Evolutionary conservation across 2,113 vertebrate genomes (phyloP).

Genomic region (Scophthalmus maximus): DNA sequence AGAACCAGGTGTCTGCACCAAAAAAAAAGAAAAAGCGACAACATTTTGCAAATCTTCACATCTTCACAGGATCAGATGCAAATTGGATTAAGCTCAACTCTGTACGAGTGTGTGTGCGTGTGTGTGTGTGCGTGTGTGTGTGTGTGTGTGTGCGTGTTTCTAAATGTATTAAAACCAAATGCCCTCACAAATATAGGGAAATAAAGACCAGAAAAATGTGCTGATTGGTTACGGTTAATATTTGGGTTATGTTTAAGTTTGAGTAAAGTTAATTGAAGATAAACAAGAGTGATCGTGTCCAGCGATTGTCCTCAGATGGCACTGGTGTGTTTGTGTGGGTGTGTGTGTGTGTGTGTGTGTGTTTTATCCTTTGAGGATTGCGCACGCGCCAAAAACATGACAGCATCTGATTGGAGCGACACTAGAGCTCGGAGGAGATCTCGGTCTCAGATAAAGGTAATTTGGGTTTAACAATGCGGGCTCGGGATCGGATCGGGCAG

Average conservation of each 20-base stretch:
- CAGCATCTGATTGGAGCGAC: too few species aligned
- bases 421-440: background rate
- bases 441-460: background rate
- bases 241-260: background rate
- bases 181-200: background rate
- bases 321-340: too few species aligned
- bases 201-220: too few species aligned
- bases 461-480: too few species aligned
- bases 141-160: background rate
- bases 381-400: too few species aligned
- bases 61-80: background rate
- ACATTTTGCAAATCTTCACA: conserved; percentile 5
- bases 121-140: background rate
- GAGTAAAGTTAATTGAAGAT: background rate
- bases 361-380: background rate
- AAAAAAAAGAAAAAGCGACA: too few species aligned
- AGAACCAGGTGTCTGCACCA: background rate
- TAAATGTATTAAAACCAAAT: background rate
- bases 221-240: background rate
- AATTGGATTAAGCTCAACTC: background rate
- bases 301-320: too few species aligned
- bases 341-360: too few species aligned
- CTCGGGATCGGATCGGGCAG: too few species aligned
- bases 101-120: background rate
- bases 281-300: background rate